A percentile compares a stretch with the other conserved stretches of the same genome.
These are phyloP conservation scores for Astur gentilis DNA, from an alignment of 2,113 vertebrate genomes.

Conservation along the genomic window DNA sequence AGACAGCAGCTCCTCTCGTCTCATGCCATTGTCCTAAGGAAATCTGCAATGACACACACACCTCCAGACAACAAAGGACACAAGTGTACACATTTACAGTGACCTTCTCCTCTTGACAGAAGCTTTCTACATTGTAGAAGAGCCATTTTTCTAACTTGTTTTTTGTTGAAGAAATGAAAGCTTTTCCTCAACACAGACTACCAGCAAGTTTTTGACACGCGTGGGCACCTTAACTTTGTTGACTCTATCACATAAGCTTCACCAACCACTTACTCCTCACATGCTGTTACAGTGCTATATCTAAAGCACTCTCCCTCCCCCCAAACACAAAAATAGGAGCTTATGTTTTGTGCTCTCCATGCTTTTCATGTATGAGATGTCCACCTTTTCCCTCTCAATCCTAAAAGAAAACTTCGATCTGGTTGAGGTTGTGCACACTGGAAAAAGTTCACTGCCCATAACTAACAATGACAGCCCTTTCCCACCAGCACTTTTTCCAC, in stretches of 20 bases:
- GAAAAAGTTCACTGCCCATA: not conserved
- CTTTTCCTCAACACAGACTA: not conserved
- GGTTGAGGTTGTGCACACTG: no score
- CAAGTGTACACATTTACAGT: not conserved
- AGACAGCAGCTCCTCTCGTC: not conserved
- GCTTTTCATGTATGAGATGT: not conserved
- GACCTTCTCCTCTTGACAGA: not conserved
- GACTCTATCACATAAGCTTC: not conserved
- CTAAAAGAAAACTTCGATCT: not conserved
- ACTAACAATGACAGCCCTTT: not conserved
- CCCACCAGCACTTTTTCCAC: not conserved
- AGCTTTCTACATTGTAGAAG: not conserved
- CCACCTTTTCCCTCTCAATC: not conserved
- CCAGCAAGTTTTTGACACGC: not conserved
- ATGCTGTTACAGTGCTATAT: not conserved
- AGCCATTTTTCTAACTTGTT: not conserved
- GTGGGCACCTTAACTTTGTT: not conserved
- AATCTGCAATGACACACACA: not conserved
- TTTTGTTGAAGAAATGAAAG: not conserved
- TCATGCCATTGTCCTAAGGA: not conserved
- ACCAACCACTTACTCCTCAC: not conserved
- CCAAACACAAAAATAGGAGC: not conserved
- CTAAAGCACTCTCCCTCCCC: not conserved
- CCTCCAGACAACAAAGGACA: not conserved
- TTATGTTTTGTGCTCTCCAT: not conserved